These are phyloP conservation scores for Hystrix cristata DNA, from an alignment of 2,113 vertebrate species.

Conservation along the genomic window DNA sequence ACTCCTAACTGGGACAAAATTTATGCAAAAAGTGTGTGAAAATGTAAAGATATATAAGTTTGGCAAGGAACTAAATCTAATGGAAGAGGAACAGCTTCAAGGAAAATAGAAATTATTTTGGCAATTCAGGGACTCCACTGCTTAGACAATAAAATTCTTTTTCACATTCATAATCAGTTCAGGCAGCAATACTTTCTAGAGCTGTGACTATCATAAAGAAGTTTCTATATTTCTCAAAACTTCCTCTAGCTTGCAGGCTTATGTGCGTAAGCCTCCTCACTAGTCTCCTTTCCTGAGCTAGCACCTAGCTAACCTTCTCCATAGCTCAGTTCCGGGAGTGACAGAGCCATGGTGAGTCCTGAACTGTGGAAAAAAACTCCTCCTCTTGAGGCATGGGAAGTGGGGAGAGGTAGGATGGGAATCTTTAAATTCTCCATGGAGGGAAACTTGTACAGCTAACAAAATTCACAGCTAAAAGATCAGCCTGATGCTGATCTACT, in stretches of 20 bases:
- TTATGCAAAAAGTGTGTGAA: background rate
- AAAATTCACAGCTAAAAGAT: background rate
- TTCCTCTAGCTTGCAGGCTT: background rate
- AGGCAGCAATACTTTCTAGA: constrained; percentile 18
- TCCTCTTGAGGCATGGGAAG: background rate
- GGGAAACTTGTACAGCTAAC: background rate
- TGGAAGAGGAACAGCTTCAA: background rate
- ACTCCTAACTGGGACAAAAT: constrained; percentile 26
- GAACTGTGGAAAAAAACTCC: background rate
- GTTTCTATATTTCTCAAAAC: constrained; percentile 5
- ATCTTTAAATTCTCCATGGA: background rate
- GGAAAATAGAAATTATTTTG: constrained; percentile 34
- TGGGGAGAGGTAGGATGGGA: background rate
- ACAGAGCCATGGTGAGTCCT: background rate
- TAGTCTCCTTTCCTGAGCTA: background rate
- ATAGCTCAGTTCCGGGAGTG: background rate
- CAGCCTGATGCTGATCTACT: background rate
- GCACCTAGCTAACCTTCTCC: background rate
- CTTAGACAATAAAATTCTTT: background rate
- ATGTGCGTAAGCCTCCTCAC: background rate
- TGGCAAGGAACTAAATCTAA: background rate
- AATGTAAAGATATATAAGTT: background rate
- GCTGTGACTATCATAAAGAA: background rate
- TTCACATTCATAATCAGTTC: background rate
- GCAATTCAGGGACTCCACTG: background rate